phyloP scores from a whole-genome alignment of 2,797 vertebrate species.

The Enteromius unitaeniatus region DNA sequence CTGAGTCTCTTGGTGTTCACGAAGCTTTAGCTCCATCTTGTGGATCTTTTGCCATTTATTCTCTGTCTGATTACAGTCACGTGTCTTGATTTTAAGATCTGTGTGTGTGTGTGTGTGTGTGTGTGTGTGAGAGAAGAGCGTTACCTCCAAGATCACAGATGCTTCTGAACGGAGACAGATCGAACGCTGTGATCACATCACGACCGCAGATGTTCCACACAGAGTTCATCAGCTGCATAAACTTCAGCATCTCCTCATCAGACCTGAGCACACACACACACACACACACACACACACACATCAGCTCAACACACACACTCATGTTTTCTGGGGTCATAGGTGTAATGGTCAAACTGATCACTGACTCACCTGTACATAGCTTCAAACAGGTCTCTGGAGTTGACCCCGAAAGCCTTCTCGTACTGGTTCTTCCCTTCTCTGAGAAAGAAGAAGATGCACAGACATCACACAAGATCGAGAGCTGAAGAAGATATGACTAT shows the following conservation, averaged over 20 bases:
- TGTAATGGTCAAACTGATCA: too few relatives aligned
- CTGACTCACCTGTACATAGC: slow-evolving; percentile 87
- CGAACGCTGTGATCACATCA: slow-evolving; percentile 79
- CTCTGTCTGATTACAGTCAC: not conserved
- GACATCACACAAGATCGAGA: too few relatives aligned
- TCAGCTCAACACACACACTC: not conserved
- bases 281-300: not conserved
- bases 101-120: not conserved
- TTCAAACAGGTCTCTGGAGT: slow-evolving; percentile 82
- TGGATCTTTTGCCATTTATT: not conserved
- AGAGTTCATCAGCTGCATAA: slow-evolving; percentile 86
- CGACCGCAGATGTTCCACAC: slow-evolving; percentile 86
- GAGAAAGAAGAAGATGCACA: not conserved
- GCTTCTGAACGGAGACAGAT: slow-evolving; percentile 77
- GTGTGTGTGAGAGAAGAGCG: not conserved
- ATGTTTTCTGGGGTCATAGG: too few relatives aligned
- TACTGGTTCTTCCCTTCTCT: slow-evolving; percentile 90
- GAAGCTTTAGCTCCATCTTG: not conserved
- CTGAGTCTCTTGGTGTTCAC: not conserved
- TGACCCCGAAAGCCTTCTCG: slow-evolving; percentile 83
- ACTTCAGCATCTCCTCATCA: slow-evolving; percentile 84
- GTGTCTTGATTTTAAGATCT: not conserved
- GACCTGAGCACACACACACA: slow-evolving; percentile 74
- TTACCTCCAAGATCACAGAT: slow-evolving; percentile 87
- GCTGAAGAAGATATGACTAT: too few relatives aligned